Evolutionary conservation across 2,797 vertebrate species (phyloP), one percentile per base, ranked within the genome.

Genomic region (Delichon dasypus): DNA sequence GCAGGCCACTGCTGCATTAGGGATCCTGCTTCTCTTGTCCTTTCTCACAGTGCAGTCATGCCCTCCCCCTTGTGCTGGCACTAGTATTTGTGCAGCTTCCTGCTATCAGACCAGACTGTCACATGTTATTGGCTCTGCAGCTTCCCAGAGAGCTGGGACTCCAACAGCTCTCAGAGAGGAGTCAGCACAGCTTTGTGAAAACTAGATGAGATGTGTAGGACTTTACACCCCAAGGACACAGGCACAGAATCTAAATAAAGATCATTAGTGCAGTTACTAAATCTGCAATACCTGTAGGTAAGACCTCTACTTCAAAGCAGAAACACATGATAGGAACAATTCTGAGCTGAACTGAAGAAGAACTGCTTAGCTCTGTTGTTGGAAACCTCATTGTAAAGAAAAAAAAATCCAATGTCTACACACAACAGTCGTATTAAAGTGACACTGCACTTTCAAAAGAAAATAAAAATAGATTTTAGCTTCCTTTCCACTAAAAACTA

Each of bases 181-280:
- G 55, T 26, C 76, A 73, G 83, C 38, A 70, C 3, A 89, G 72
- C 48, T 94, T 73, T 61, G 50, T 79, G 54, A 90, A 83, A 83
- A 48, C 79, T 38, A 34, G 21, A 54, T 71, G 53, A 93, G 58
- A 74, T n/a, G 42, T 66, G 67, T 58, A 61, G 76, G 74, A 58
- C 62, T 78, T 87, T 76, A 87, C 36, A 94, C 21, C 34, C 67
- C 32, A 78, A 93, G 62, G 70, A 78, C 77, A 83, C 9, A 53
- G 68, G 34, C 50, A 45, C 57, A 74, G 86, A 80, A 55, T 60
- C 66, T 86, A 93, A 90, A 92, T 72, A 84, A 86, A 90, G 89
- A 85, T 42, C 51, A n/a, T 55, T 77, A 93, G 60, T 5, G 5
- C 22, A 89, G 78, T 66, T 74, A 89, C 82, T 95, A 79, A 50